Base-by-base conservation (phyloP, 2,888 invertebrate genomes). In the Hoplodrina ambigua region DNA sequence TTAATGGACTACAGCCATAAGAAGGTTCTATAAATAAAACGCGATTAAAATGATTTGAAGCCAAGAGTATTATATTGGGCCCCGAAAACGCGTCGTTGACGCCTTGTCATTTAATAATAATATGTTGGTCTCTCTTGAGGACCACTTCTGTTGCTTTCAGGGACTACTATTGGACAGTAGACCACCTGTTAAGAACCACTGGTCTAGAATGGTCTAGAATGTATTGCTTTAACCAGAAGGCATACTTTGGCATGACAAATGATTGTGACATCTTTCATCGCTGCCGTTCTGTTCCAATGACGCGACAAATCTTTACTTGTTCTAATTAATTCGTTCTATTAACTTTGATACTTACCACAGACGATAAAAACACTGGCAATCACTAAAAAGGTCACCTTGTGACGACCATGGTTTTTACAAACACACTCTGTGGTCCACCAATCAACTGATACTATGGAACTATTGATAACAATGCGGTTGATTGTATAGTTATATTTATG, bases 341-440 rank as follows among this genome's bases (percentile, higher is more conserved):
- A 74, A 69, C 53, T 74, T 61, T 61, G 33, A 69, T 72, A 66
- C 25, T 46, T 8, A 53, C 49, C 50, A 13, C 60, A 52, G 33
- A 5, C 50, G 58, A 67, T 55, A 81, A 81, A 83, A 77, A 65
- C 67, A 37, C 7, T n/a, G n/a, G 0, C 13, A n/a, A 8, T 44
- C 46, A 37, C 64, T 73, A 83, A 83, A 82, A 75, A 81, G 57
- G 37, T 75, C 60, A 59, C 84, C 84, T 84, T 75, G 81, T 5
- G 15, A 2, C 60, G 84, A 54, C 81, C 84, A 68, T 84, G 81
- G 84, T 84, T 84, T 84, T 84, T 84, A 49, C 63, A 46, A 1
- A 56, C 30, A 55, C n/a, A 1, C 44, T 69, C 54, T 65, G 69
- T 72, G 70, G 66, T 70, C 57, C 46, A 44, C 19, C 63, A 72